These are phyloP conservation scores for Propithecus deckenii DNA, from an alignment of 2,797 vertebrate genomes.

Conservation along the genomic window DNA sequence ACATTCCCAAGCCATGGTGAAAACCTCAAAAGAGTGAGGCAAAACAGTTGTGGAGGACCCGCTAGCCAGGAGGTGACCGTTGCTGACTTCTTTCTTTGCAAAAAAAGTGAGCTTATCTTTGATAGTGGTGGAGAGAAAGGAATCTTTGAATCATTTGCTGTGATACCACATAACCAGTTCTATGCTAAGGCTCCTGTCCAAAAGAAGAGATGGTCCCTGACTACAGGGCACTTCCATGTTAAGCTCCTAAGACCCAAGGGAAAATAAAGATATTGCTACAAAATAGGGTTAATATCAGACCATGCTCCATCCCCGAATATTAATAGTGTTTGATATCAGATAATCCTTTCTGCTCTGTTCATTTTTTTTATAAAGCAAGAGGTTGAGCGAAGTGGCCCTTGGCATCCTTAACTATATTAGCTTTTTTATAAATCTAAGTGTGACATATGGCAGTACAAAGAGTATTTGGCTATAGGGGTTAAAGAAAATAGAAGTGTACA, in stretches of 20 bases:
- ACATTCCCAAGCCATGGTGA: rapidly evolving
- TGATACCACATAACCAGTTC: background rate
- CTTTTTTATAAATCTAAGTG: background rate
- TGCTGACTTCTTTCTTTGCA: background rate
- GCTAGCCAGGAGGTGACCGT: background rate
- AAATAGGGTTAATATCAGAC: background rate
- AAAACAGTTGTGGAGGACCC: background rate
- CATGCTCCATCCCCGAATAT: background rate
- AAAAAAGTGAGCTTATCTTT: background rate
- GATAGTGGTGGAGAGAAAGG: background rate
- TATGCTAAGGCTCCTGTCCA: background rate
- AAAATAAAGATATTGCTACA: background rate
- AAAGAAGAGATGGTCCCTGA: background rate
- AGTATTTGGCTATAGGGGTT: background rate
- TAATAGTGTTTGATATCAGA: background rate
- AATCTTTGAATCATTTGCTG: background rate
- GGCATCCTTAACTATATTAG: background rate
- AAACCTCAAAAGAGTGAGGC: background rate
- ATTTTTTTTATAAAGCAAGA: background rate
- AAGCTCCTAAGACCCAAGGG: background rate
- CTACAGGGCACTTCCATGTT: background rate
- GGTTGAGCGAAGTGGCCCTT: background rate
- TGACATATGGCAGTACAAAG: background rate
- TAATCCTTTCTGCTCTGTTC: background rate
- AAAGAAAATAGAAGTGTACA: background rate